phyloP scores from a whole-genome alignment of 2,113 vertebrate genomes.

The Cyphomyrus discorhynchus region DNA sequence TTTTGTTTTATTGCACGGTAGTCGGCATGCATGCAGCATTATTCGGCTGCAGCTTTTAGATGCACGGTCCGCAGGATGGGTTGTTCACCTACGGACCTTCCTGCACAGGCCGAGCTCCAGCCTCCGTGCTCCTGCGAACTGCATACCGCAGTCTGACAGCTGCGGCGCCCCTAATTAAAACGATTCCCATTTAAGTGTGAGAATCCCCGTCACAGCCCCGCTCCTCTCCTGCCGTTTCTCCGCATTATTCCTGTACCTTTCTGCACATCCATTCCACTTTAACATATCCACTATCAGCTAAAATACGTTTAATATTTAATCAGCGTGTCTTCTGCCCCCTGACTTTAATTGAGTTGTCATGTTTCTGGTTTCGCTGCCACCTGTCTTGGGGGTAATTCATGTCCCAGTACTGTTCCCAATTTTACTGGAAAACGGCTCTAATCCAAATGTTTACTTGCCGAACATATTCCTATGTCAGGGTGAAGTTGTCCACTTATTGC shows the following conservation, averaged over 20 bases:
- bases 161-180: background rate
- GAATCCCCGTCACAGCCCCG: background rate
- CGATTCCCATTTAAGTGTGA: background rate
- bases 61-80: background rate
- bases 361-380: background rate
- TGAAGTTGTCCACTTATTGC: background rate
- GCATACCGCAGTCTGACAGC: constrained; percentile 4
- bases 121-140: background rate
- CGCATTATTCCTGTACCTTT: background rate
- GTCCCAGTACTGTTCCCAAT: background rate
- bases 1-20: background rate
- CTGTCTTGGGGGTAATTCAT: background rate
- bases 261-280: background rate
- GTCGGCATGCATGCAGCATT: background rate
- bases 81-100: background rate
- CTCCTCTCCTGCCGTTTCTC: background rate
- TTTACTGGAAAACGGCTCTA: background rate
- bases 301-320: background rate
- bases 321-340: background rate
- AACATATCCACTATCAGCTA: background rate
- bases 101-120: background rate
- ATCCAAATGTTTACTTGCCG: background rate
- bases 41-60: background rate
- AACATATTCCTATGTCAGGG: background rate
- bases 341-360: background rate